Conservation (phyloP, 2,888 invertebrate genomes). For the Trissonchulus sp. region DNA sequence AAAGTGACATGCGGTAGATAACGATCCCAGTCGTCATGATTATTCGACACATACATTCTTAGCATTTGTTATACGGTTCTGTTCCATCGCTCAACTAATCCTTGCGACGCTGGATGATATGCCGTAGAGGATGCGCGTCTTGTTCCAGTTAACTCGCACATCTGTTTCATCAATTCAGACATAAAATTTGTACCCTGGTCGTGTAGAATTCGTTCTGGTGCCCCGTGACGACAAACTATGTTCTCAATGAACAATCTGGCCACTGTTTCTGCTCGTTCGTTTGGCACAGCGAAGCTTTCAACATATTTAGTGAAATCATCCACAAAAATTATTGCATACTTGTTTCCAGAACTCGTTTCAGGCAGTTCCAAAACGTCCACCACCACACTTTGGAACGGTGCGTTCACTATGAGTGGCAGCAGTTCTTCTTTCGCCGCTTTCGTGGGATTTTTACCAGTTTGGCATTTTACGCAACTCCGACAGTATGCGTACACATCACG, state of each 20-base stretch:
- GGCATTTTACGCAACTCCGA: conserved; percentile 31
- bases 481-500: conserved; percentile 30
- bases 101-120: conserved; percentile 38
- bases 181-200: conserved; percentile 39
- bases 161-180: conserved; percentile 33
- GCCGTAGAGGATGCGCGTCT: conserved; percentile 34
- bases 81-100: conserved; percentile 40
- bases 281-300: conserved; percentile 4
- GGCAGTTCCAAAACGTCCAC: conserved; percentile 32
- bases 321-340: too few relatives aligned
- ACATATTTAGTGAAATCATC: too few relatives aligned
- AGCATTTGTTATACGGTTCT: conserved; percentile 38
- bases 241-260: conserved; percentile 15
- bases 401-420: conserved; percentile 16
- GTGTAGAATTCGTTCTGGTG: conserved; percentile 32
- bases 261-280: background rate
- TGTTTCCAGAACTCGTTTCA: conserved; percentile 27
- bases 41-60: conserved; percentile 33
- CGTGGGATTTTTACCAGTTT: background rate
- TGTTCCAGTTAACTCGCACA: conserved; percentile 29
- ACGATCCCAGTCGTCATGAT: conserved; percentile 38
- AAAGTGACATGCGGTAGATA: too few relatives aligned
- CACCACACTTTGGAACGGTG: conserved; percentile 22
- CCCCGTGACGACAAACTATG: conserved; percentile 21
- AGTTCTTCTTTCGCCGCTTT: background rate